Conservation (phyloP, 2,113 vertebrate species). For the Gila orcuttii region DNA sequence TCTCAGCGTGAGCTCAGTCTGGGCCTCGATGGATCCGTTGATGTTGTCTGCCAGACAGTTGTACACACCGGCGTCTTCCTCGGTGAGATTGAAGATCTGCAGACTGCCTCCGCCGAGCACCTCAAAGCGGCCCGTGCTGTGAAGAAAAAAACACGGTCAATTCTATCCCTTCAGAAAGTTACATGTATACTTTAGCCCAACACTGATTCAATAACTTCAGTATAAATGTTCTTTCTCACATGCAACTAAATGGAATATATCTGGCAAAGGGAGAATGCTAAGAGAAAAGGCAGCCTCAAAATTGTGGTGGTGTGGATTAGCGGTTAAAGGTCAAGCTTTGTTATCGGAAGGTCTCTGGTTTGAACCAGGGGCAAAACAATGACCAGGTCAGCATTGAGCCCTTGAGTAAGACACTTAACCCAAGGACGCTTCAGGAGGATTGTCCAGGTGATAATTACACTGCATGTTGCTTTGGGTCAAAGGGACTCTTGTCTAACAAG, state of each 20-base stretch:
- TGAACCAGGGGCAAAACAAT: neutral
- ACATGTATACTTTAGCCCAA: neutral
- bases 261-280: neutral
- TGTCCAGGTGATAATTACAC: neutral
- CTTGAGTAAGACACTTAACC: neutral
- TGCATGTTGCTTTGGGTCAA: neutral
- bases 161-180: slow-evolving; percentile 30
- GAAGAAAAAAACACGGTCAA: slow-evolving; percentile 33
- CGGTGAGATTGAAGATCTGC: slow-evolving; percentile 79
- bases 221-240: neutral
- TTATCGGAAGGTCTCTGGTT: slow-evolving; percentile 1
- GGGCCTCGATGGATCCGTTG: slow-evolving; percentile 84
- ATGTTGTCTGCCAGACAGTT: slow-evolving; percentile 82
- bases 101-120: slow-evolving; percentile 84
- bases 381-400: neutral
- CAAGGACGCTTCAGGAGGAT: neutral
- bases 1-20: slow-evolving; percentile 87
- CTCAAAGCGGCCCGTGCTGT: slow-evolving; percentile 78
- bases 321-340: neutral
- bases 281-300: neutral
- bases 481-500: neutral
- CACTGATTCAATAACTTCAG: slow-evolving; percentile 18
- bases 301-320: neutral
- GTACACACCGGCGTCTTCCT: slow-evolving; percentile 85
- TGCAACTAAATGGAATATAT: neutral